Conservation (phyloP, 2,797 vertebrate species). For the Syndactyla subalaris region DNA sequence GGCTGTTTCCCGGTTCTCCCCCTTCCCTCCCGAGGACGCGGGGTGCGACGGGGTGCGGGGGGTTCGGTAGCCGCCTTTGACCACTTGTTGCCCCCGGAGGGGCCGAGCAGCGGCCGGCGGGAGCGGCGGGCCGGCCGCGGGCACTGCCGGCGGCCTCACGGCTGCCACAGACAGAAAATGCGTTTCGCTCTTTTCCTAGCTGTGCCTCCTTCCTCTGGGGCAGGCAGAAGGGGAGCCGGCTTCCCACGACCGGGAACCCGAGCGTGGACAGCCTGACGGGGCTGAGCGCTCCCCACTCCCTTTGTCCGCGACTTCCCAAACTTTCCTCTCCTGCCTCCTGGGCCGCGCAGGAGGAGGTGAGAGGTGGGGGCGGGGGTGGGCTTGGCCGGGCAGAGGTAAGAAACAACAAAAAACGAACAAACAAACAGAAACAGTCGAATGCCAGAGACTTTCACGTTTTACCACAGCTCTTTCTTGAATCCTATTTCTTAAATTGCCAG, state of each 20-base stretch:
- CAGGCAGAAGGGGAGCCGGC: background rate
- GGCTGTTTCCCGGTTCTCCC: background rate
- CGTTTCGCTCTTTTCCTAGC: background rate
- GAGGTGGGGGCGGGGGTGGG: background rate
- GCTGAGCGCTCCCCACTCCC: background rate
- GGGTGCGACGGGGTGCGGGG: background rate
- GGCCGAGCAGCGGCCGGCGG: background rate
- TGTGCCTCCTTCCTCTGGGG: background rate
- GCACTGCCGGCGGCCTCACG: background rate
- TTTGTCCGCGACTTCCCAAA: constrained; percentile 70
- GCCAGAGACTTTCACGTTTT: constrained; percentile 59
- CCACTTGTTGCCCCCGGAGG: constrained; percentile 76
- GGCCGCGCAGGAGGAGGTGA: constrained; percentile 40
- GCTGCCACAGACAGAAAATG: background rate
- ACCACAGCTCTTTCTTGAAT: constrained; percentile 69
- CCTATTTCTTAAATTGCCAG: constrained; percentile 78
- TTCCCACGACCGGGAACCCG: background rate
- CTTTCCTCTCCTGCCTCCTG: constrained; percentile 60
- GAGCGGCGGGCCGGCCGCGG: background rate
- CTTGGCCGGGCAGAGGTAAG: background rate
- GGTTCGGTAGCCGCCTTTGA: background rate
- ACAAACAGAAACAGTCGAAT: background rate
- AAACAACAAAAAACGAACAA: background rate
- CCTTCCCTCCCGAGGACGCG: background rate
- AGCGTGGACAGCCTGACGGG: background rate